Base-by-base conservation (phyloP, 2,888 invertebrate species). In the Drosophila robusta region DNA sequence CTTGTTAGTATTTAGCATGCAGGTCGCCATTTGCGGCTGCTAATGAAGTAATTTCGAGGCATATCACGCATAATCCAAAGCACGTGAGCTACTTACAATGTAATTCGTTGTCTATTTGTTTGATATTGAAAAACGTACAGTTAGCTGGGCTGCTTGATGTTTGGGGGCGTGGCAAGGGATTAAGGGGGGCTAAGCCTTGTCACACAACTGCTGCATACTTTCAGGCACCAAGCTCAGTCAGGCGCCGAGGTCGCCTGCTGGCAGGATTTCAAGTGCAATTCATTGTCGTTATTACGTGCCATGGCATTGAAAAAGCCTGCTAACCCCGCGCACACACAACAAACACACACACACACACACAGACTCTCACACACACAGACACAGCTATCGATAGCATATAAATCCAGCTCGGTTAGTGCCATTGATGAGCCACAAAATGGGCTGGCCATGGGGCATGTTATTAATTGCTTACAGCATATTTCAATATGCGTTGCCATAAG, bases 101-200 rank as follows among this genome's bases (percentile, higher is more conserved):
- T 86, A 86, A 89, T 86, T 89, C 86, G 89, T 87, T 86, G 85
- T 86, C 89, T 89, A 86, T 82, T 89, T 86, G 89, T 87, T 82
- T 85, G 87, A 89, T 85, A 85, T 84, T 84, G 83, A 84, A 84
- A 84, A 84, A 68, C 78, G 78, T 73, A 75, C 55, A 54, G 58
- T 58, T 51, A 29, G 39, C 68, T n/a, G 42, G 29, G 29, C 29
- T 4, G 45, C 36, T n/a, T 54, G 54, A 26, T 46, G 57, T 14
- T 46, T 1, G 29, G 14, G 38, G 42, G 50, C 18, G 46, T 39
- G 60, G 64, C 24, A 32, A 45, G 49, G 49, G 56, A 44, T 54
- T 46, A 16, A 49, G 65, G 50, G 47, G 16, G 56, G 36, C 47
- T 41, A 57, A 70, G 36, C 36, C 26, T 42, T 64, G 77, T 77